These are phyloP conservation scores for Selenia dentaria DNA, from an alignment of 2,888 invertebrate species.

Conservation along the genomic window DNA sequence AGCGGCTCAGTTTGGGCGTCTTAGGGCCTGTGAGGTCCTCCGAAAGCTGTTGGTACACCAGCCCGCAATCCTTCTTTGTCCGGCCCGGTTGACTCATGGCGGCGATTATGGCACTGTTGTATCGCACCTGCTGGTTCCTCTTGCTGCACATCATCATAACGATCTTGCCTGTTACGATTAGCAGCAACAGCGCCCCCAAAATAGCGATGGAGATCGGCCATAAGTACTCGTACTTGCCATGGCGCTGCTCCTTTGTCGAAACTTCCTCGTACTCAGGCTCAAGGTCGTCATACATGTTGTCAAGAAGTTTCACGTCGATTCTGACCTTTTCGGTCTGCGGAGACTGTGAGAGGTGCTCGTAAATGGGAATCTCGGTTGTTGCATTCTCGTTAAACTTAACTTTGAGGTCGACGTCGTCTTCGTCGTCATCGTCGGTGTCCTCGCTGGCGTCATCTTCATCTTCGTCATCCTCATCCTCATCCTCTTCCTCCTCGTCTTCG, in stretches of 20 bases:
- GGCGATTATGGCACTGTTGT: conserved; percentile 81
- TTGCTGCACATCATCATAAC: conserved; percentile 70
- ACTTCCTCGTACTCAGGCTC: conserved; percentile 60
- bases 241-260: conserved; percentile 65
- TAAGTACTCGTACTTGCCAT: conserved; percentile 78
- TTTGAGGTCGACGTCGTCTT: conserved; percentile 67
- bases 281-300: conserved; percentile 56
- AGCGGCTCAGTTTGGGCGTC: conserved; percentile 88
- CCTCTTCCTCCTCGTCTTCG: conserved; percentile 55
- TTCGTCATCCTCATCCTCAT: conserved; percentile 49
- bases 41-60: conserved; percentile 91
- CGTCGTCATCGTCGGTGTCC: conserved; percentile 38
- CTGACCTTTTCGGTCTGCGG: conserved; percentile 45
- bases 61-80: conserved; percentile 88
- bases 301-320: conserved; percentile 65
- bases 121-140: conserved; percentile 67
- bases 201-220: conserved; percentile 85
- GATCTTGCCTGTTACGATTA: conserved; percentile 80
- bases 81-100: conserved; percentile 81
- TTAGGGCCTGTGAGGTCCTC: conserved; percentile 89
- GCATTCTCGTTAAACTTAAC: conserved; percentile 66
- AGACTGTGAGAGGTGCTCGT: conserved; percentile 24
- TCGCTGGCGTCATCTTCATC: conserved; percentile 47
- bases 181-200: conserved; percentile 81
- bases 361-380: conserved; percentile 29